A percentile compares a stretch with the other conserved stretches of the same genome.
Evolutionary conservation across 2,113 vertebrate species (phyloP).

Genomic region (Eira barbara): DNA sequence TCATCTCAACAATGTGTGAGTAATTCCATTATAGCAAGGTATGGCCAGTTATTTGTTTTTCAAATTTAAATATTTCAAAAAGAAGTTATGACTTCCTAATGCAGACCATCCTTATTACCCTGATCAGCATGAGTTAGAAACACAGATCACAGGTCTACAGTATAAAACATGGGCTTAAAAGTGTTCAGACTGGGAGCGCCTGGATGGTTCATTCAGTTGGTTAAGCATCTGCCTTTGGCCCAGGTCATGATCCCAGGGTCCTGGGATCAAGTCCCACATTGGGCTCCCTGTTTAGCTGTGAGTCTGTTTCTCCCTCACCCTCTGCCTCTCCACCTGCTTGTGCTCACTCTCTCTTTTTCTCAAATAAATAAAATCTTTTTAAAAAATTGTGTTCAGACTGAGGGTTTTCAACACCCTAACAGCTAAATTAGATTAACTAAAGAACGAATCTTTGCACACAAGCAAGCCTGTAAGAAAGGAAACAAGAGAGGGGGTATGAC

Average conservation of each 20-base stretch:
- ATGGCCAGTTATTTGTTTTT: neutral
- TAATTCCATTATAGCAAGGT: neutral
- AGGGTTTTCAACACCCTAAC: neutral
- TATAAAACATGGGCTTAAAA: neutral
- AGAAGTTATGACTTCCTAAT: neutral
- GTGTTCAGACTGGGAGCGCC: neutral
- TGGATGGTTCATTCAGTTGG: no score
- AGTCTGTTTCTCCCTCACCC: no score
- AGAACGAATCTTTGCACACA: neutral
- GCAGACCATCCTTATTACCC: neutral
- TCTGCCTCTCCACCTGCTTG: no score
- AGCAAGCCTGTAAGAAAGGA: neutral
- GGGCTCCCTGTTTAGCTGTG: no score
- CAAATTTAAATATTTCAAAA: neutral
- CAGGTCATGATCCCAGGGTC: no score
- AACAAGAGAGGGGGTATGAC: neutral
- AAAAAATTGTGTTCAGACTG: neutral
- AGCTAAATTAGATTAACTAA: neutral
- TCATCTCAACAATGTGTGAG: neutral
- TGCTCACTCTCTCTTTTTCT: no score
- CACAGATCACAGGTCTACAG: neutral
- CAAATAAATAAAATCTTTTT: neutral
- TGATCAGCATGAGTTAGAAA: neutral
- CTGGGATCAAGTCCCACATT: no score
- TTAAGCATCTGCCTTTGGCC: no score